A percentile compares a stretch with the other conserved stretches of the same genome.
phyloP scores from a whole-genome alignment of 2,888 invertebrate species.

The Xestia xanthographa region DNA sequence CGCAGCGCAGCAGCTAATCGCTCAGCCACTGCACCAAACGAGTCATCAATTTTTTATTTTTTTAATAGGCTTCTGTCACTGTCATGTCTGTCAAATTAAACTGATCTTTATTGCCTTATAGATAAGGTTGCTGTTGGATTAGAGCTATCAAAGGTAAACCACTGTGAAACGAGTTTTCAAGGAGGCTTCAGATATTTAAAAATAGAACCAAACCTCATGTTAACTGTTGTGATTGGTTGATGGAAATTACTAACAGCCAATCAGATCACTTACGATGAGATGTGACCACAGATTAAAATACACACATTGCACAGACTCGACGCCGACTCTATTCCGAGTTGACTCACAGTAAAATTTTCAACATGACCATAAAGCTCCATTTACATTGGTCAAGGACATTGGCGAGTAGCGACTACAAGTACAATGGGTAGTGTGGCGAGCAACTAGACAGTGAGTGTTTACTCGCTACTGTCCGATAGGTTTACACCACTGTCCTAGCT shows the following conservation, averaged over 20 bases:
- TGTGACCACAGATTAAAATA: not conserved
- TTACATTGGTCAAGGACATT: not conserved
- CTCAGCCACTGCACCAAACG: too few relatives aligned
- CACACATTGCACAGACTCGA: not conserved
- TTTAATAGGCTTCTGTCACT: not conserved
- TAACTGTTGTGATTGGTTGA: conserved; percentile 2
- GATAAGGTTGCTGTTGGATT: not conserved
- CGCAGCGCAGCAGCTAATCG: too few relatives aligned
- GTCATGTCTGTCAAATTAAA: not conserved
- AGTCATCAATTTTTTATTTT: not conserved
- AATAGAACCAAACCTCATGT: not conserved
- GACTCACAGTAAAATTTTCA: not conserved
- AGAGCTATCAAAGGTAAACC: not conserved
- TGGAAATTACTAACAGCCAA: not conserved
- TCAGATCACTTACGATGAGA: conserved; percentile 1
- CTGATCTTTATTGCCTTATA: not conserved
- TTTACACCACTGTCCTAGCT: not conserved
- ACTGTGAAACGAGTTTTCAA: not conserved
- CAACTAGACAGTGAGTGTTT: not conserved
- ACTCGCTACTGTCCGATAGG: not conserved
- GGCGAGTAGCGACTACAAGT: not conserved
- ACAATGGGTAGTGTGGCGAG: not conserved
- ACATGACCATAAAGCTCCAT: not conserved
- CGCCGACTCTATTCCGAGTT: not conserved
- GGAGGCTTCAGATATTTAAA: not conserved